A percentile compares a stretch with the other conserved stretches of the same genome.
Conservation (phyloP, 2,113 vertebrate species). For the Corvus moneduloides region DNA sequence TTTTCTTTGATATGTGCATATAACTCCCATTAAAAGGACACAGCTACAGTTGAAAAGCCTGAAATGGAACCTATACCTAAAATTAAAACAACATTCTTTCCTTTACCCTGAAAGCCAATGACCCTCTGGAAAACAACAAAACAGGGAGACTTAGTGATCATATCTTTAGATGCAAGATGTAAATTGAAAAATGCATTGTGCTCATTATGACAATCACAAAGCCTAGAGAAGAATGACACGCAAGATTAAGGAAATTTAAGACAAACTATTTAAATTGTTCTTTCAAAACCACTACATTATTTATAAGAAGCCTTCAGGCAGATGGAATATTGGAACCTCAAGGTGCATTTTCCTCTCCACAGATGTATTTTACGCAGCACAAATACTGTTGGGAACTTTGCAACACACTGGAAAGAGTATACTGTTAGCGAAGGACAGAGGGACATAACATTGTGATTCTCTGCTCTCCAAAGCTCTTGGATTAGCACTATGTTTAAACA, state of each 20-base stretch:
- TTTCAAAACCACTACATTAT: conserved; percentile 19
- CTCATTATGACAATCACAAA: background rate
- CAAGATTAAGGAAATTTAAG: background rate
- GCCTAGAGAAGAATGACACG: background rate
- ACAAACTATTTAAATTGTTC: conserved; percentile 10
- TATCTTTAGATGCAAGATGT: background rate
- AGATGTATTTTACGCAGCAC: background rate
- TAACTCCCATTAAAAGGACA: conserved; percentile 61
- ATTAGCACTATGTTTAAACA: background rate
- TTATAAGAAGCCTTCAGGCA: background rate
- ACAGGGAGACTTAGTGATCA: background rate
- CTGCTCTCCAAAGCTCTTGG: background rate
- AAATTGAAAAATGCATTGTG: background rate
- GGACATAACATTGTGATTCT: background rate
- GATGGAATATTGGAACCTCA: conserved; percentile 17
- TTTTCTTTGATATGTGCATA: conserved; percentile 57
- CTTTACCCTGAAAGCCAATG: background rate
- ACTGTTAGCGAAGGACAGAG: background rate
- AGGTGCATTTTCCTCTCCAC: conserved; percentile 7
- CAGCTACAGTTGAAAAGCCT: conserved; percentile 41
- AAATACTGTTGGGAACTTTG: background rate
- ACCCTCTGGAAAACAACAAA: background rate
- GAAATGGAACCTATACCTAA: conserved; percentile 53
- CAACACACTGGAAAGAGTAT: background rate
- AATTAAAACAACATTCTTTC: conserved; percentile 9